Evolutionary conservation across 1,140 invertebrate species (phyloP).

Genomic region (Cotesia typhae): DNA sequence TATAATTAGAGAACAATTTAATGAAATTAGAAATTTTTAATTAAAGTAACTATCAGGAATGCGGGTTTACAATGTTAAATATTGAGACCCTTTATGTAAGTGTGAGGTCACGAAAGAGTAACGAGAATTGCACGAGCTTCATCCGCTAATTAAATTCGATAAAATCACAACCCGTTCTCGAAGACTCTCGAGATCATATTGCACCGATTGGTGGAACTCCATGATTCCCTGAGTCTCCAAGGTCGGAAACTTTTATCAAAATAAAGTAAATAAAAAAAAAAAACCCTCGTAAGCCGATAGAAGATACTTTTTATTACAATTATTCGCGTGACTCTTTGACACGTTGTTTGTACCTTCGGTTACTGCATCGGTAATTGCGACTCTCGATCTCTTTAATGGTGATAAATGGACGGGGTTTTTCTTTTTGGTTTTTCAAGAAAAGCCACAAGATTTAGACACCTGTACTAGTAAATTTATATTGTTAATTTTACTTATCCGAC

Average conservation of each 20-base stretch:
- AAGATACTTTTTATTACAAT: constrained; percentile 20
- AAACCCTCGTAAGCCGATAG: neutral
- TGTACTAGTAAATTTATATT: neutral
- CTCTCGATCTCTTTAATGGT: constrained; percentile 18
- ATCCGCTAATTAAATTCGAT: constrained; percentile 51
- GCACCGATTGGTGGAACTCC: constrained; percentile 29
- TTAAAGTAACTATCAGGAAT: too few species aligned
- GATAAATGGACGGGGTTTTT: too few species aligned
- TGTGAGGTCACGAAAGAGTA: constrained; percentile 28
- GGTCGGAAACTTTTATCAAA: neutral
- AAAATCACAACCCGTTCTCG: constrained; percentile 39
- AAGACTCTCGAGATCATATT: constrained; percentile 36
- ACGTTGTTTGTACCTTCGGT: constrained; percentile 2
- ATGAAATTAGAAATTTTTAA: too few species aligned
- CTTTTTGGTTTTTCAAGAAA: neutral
- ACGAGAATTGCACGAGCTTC: constrained; percentile 33
- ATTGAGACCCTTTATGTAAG: constrained; percentile 2
- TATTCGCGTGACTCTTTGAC: constrained; percentile 35
- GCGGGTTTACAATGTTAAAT: neutral
- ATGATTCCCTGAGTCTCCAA: constrained; percentile 15
- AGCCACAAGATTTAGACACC: constrained; percentile 6
- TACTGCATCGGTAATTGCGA: constrained; percentile 33
- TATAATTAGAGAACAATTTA: too few species aligned
- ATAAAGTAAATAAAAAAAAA: too few species aligned
- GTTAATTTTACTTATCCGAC: neutral